Evolutionary conservation across 2,113 vertebrate species (phyloP).

Genomic region (Brachypteracias leptosomus): DNA sequence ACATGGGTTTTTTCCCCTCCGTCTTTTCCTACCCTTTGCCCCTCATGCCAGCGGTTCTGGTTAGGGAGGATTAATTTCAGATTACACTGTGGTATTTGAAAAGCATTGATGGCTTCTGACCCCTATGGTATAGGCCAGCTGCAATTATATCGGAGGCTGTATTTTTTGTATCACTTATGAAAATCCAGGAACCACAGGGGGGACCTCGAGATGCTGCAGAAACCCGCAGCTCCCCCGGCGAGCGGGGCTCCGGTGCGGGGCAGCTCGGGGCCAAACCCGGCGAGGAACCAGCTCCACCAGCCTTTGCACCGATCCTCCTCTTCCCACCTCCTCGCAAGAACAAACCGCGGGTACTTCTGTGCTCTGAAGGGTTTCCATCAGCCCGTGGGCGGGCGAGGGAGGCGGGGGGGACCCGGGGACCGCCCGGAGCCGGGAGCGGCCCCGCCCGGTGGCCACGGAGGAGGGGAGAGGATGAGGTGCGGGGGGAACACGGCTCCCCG

Average conservation of each 20-base stretch:
- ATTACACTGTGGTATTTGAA: not conserved
- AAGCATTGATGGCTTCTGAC: not conserved
- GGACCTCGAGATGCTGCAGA: rapidly evolving
- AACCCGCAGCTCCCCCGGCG: not conserved
- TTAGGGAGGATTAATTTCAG: not conserved
- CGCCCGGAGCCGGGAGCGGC: not conserved
- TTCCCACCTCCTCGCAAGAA: too few species aligned
- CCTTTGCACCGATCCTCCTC: not conserved
- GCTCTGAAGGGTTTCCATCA: not conserved
- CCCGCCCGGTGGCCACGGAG: not conserved
- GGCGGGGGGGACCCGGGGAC: too few species aligned
- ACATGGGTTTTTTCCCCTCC: not conserved
- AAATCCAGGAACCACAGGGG: not conserved
- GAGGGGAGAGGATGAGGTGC: not conserved
- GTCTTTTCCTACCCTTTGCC: not conserved
- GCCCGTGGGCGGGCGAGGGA: too few species aligned
- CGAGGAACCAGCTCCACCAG: too few species aligned
- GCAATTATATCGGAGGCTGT: not conserved
- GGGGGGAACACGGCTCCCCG: too few species aligned
- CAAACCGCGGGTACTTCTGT: too few species aligned
- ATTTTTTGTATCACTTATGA: not conserved
- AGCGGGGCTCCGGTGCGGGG: rapidly evolving
- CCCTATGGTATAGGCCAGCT: not conserved
- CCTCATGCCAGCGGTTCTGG: not conserved
- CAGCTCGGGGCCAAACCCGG: rapidly evolving